Conservation (phyloP, 2,113 vertebrate species). For the Heteronetta atricapilla region DNA sequence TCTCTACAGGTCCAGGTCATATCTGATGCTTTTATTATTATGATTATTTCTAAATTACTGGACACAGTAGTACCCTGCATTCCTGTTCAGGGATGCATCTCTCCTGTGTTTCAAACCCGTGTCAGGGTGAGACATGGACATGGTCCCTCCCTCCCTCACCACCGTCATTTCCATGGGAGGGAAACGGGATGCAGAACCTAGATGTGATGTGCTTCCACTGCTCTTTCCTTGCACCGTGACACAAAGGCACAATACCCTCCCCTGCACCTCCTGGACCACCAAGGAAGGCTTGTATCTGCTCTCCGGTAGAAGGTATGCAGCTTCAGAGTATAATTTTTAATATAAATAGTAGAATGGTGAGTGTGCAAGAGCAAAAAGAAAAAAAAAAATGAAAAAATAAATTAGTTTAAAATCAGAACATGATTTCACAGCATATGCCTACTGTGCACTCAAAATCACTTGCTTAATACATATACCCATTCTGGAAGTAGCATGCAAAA, state of each 20-base stretch:
- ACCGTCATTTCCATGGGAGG: not conserved
- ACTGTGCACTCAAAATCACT: not conserved
- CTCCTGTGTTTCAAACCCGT: not conserved
- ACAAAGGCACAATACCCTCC: not conserved
- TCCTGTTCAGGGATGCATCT: not conserved
- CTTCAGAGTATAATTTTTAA: not conserved
- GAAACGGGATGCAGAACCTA: not conserved
- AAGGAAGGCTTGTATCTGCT: not conserved
- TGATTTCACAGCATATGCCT: not conserved
- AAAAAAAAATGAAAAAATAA: not conserved
- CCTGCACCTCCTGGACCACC: not conserved
- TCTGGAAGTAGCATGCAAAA: not conserved
- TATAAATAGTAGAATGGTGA: not conserved
- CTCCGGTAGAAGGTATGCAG: not conserved
- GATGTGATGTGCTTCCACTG: fast-evolving
- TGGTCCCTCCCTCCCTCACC: fast-evolving
- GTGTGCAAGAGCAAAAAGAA: not conserved
- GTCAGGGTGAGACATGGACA: not conserved
- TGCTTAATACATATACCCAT: not conserved
- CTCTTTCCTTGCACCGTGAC: fast-evolving
- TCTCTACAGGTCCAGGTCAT: not conserved
- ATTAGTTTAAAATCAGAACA: not conserved
- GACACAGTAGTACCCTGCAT: not conserved
- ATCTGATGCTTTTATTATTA: not conserved
- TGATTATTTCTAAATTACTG: not conserved